Evolutionary conservation across 2,888 invertebrate species (phyloP).

Genomic region (Azorinus chamasolen): DNA sequence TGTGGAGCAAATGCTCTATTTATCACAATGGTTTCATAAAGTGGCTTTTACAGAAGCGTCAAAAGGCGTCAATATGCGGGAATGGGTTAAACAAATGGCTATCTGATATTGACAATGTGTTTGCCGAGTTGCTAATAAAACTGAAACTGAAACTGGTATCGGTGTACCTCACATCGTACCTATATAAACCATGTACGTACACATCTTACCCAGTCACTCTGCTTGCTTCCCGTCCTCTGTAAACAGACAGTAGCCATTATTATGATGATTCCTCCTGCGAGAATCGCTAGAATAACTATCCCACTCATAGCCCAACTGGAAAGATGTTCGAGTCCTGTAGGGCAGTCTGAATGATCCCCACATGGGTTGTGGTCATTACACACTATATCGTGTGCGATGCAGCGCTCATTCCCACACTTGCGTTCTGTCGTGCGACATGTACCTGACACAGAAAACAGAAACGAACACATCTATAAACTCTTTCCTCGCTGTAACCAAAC

Average conservation of each 20-base stretch:
- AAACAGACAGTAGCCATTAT: conserved; percentile 61
- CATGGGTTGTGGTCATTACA: conserved; percentile 60
- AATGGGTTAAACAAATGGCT: no score
- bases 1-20: no score
- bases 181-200: no score
- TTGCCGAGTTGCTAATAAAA: no score
- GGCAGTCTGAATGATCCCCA: conserved; percentile 60
- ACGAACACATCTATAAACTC: background rate
- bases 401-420: conserved; percentile 52
- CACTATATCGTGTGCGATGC: conserved; percentile 56
- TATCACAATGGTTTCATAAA: no score
- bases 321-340: conserved; percentile 62
- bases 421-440: conserved; percentile 55
- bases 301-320: conserved; percentile 59
- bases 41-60: no score
- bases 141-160: no score
- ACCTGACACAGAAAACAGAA: conserved; percentile 39
- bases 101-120: no score
- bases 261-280: conserved; percentile 53
- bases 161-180: no score
- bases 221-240: conserved; percentile 48
- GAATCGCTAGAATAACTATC: conserved; percentile 49
- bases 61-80: no score
- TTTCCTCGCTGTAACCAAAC: no score
- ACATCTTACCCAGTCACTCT: conserved; percentile 16